A percentile compares a stretch with the other conserved stretches of the same genome.
These are phyloP conservation scores for Drosophila tripunctata DNA, from an alignment of 2,888 invertebrate genomes.

Conservation along the genomic window DNA sequence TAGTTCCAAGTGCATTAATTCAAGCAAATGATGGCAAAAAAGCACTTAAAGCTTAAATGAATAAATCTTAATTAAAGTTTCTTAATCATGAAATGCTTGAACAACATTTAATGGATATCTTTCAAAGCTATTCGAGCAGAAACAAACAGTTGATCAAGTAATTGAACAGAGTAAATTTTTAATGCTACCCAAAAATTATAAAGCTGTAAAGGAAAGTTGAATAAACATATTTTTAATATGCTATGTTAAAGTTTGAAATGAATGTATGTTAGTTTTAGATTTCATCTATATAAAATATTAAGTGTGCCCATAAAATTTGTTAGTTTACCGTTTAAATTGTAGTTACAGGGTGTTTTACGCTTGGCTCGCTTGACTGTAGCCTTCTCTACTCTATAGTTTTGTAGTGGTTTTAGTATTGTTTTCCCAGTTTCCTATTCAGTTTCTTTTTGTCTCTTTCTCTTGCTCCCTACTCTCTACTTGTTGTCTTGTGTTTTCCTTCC, in stretches of 20 bases:
- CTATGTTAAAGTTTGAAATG: too few species aligned
- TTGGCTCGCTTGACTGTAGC: not conserved
- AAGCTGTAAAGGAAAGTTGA: too few species aligned
- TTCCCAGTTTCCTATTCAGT: conserved; percentile 42
- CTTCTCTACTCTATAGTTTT: not conserved
- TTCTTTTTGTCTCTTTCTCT: conserved; percentile 21
- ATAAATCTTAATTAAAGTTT: not conserved
- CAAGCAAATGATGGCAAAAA: not conserved
- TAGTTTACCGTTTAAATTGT: too few species aligned
- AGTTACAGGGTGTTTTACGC: too few species aligned
- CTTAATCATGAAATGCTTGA: not conserved
- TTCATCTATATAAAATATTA: too few species aligned
- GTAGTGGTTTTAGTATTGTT: conserved; percentile 1
- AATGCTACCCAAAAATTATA: too few species aligned
- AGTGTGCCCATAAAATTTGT: too few species aligned
- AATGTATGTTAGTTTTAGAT: too few species aligned
- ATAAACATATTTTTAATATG: too few species aligned
- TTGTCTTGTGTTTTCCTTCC: conserved; percentile 1
- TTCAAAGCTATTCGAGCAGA: not conserved
- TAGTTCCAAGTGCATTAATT: not conserved
- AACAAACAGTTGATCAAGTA: not conserved
- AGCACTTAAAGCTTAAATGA: not conserved
- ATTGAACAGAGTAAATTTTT: not conserved
- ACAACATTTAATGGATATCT: not conserved
- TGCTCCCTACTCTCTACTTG: too few species aligned